Conservation (phyloP, 2,888 invertebrate genomes). For the Athalia circularis region DNA sequence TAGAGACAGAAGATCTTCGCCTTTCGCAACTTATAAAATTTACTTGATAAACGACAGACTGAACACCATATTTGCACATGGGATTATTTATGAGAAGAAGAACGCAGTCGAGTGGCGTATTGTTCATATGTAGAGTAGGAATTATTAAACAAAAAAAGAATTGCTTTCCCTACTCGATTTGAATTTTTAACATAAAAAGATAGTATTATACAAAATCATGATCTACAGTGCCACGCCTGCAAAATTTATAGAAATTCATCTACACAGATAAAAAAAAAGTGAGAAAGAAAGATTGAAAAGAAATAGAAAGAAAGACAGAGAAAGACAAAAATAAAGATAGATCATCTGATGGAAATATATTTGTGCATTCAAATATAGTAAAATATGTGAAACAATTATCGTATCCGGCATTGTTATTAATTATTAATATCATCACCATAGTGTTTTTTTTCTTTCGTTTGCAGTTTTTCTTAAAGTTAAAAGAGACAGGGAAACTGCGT, state of each 20-base stretch:
- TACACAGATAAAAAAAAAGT: slow-evolving; percentile 13
- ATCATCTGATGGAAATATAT: slow-evolving; percentile 21
- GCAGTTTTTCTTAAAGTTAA: slow-evolving; percentile 7
- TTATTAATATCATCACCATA: background rate
- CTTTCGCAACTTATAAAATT: slow-evolving; percentile 5
- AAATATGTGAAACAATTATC: slow-evolving; percentile 12
- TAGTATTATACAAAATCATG: slow-evolving; percentile 33
- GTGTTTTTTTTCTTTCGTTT: background rate
- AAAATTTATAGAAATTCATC: slow-evolving; percentile 39
- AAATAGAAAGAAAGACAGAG: background rate
- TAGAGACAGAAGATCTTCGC: background rate
- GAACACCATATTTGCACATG: slow-evolving; percentile 7
- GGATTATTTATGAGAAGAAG: background rate
- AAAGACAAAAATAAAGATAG: background rate
- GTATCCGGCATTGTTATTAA: background rate
- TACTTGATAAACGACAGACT: background rate
- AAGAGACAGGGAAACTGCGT: background rate
- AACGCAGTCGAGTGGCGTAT: background rate
- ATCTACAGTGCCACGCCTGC: slow-evolving; percentile 15
- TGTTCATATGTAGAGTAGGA: background rate
- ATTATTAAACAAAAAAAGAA: slow-evolving; percentile 1
- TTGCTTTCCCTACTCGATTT: slow-evolving; percentile 3
- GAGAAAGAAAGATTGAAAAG: background rate
- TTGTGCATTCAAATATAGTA: slow-evolving; percentile 29
- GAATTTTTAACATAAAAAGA: slow-evolving; percentile 22